A percentile compares a stretch with the other conserved stretches of the same genome.
Conservation (phyloP, 2,797 vertebrate species). For the Odontamblyopus rebecca region DNA sequence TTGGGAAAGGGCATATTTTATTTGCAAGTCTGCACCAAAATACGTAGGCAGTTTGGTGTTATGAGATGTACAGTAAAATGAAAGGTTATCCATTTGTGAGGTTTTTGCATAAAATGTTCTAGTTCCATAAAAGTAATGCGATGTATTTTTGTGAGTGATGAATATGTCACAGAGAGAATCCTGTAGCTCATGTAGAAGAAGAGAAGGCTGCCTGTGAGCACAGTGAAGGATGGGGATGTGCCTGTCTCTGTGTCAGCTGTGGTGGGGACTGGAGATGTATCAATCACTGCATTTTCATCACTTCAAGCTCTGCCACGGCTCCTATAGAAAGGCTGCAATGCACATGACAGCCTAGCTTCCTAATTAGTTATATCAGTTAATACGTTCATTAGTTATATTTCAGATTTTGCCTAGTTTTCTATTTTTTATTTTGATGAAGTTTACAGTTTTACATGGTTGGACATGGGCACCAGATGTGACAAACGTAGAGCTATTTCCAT, state of each 20-base stretch:
- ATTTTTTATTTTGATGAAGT: too few relatives aligned
- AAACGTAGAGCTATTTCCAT: too few relatives aligned
- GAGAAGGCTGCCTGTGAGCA: slow-evolving; percentile 18
- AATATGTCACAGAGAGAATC: slow-evolving; percentile 22
- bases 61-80: slow-evolving; percentile 34
- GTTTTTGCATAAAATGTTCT: slow-evolving; percentile 12
- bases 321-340: slow-evolving; percentile 8
- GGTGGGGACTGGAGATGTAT: slow-evolving; percentile 20
- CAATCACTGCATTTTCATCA: slow-evolving; percentile 36
- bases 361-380: too few relatives aligned
- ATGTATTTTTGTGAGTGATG: slow-evolving; percentile 30
- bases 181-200: slow-evolving; percentile 26
- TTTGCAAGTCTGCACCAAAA: slow-evolving; percentile 17
- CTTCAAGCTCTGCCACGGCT: slow-evolving; percentile 10
- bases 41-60: slow-evolving; percentile 21
- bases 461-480: too few relatives aligned
- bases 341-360: too few relatives aligned
- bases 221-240: slow-evolving; percentile 22
- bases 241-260: slow-evolving; percentile 22
- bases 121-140: slow-evolving; percentile 20
- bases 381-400: too few relatives aligned
- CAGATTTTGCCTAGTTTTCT: too few relatives aligned
- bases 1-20: slow-evolving; percentile 19
- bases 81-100: slow-evolving; percentile 31
- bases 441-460: too few relatives aligned